Base-by-base conservation (phyloP, 2,888 invertebrate genomes). In the Tolmerus cingulatus region DNA sequence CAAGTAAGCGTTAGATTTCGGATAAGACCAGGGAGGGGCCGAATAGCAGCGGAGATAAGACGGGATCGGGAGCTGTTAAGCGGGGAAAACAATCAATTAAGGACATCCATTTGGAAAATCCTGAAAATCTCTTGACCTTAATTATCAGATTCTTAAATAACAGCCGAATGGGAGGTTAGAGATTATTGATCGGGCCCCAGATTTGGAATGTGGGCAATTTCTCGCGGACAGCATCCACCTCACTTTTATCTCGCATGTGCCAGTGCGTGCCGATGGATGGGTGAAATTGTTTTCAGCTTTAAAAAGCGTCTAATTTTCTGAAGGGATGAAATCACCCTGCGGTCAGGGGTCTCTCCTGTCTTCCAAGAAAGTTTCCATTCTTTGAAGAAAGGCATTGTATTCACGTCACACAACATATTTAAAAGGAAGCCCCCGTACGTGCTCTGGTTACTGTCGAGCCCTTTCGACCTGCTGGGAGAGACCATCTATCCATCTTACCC, bases 91-190 rank as follows among this genome's bases (percentile, higher is more conserved):
- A 84, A 84, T 84, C 84, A 84, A 84, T 84, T 84, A 84, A 84
- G 84, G 84, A 84, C 74, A 84, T 74, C 74, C 84, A 84, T 66
- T 84, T 74, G 84, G 84, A 74, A 84, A 84, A 84, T 84, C 84
- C 84, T 66, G 84, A 40, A 74, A 84, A 84, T 84, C 84, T 84
- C 74, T 84, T 84, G 84, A 84, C 84, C 84, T 84, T 84, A 74
- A 84, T 84, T 84, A 84, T 84, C 66, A 74, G 84, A 84, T 84
- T 40, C 84, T 84, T 74, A 74, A 84, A 66, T 84, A 74, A 74
- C 66, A 84, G 34, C 55, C 84, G 37, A 51, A 37, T 27, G 40
- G 37, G 40, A 74, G 74, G 84, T 43, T 34, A 37, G 37, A 37
- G 74, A 84, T 66, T 84, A 84, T 84, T 84, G 84, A 84, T 84